Evolutionary conservation across 2,888 invertebrate species (phyloP).

Genomic region (Campoplex capitator): DNA sequence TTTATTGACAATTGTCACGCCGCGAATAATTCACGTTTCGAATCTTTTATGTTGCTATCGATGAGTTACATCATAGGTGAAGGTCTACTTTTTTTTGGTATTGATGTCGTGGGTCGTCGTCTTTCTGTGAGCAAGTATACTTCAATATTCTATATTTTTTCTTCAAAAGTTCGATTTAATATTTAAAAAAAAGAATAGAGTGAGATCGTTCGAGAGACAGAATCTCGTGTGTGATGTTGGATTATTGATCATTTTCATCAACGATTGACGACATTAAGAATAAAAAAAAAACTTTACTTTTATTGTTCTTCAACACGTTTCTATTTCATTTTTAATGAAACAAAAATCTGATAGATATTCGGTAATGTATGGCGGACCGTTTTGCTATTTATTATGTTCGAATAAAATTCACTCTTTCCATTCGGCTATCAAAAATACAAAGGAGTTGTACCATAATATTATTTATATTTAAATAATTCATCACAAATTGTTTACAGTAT

Average conservation of each 20-base stretch:
- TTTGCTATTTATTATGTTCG: no score
- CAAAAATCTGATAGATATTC: neutral
- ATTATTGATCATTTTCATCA: neutral
- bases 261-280: neutral
- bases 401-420: no score
- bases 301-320: neutral
- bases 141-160: neutral
- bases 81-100: slow-evolving; percentile 71
- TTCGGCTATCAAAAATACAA: neutral
- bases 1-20: slow-evolving; percentile 73
- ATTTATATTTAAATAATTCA: slow-evolving; percentile 13
- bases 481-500: slow-evolving; percentile 63
- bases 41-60: slow-evolving; percentile 71
- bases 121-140: slow-evolving; percentile 70
- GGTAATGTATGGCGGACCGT: no score
- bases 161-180: neutral
- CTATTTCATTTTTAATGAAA: neutral
- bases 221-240: no score
- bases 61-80: slow-evolving; percentile 76
- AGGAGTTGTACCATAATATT: neutral
- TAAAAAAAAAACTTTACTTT: neutral
- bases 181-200: neutral
- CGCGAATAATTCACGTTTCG: slow-evolving; percentile 70
- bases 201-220: neutral
- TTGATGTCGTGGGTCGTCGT: slow-evolving; percentile 74